Evolutionary conservation across 2,797 vertebrate genomes (phyloP), one percentile per base, ranked within the genome.

Genomic region (Rachycentron canadum): DNA sequence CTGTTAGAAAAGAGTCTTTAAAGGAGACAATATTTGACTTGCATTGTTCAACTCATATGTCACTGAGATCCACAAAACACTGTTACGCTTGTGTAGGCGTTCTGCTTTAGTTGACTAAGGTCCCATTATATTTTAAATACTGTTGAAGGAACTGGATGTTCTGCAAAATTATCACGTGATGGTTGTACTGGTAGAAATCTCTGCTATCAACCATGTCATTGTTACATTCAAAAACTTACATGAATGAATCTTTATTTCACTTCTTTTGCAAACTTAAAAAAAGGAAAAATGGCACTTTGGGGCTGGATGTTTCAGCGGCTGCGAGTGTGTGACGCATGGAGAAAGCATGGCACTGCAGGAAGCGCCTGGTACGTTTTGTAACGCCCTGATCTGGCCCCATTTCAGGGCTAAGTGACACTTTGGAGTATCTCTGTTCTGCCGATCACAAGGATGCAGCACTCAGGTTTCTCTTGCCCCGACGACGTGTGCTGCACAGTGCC

Each of bases 281-380:
- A 49, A 38, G 17, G 2, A 52, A 47, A 57, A 58, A 30, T 11
- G 1, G 8, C 11, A 49, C 55, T 66, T 79, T 50, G 7, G 49
- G 21, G 21, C 45, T 71, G 81, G 69, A 74, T 53, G 60, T 82
- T 69, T 68, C 7, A 14, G 38, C n/a, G 25, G 59, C 73, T 61
- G 65, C 2, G 23, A 58, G 59, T 79, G 81, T 82, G 47, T 68
- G 13, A 56, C 64, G 89, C 83, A 86, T 73, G 78, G 28, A 74
- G 40, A 78, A 41, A 78, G 86, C 87, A 86, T 88, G 88, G 43
- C 76, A 68, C 69, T 71, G 94, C 94, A 93, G 90, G 81, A 89
- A 82, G 93, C 87, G 90, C 55, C 88, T 81, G 40, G 30, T 66
- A 38, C n/a, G 13, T 61, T 63, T 57, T 63, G 34, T 81, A 64